Percentiles rank a stretch among this genome's conserved stretches.
These are phyloP conservation scores for Deroptyus accipitrinus DNA, from an alignment of 2,113 vertebrate genomes.

Conservation along the genomic window DNA sequence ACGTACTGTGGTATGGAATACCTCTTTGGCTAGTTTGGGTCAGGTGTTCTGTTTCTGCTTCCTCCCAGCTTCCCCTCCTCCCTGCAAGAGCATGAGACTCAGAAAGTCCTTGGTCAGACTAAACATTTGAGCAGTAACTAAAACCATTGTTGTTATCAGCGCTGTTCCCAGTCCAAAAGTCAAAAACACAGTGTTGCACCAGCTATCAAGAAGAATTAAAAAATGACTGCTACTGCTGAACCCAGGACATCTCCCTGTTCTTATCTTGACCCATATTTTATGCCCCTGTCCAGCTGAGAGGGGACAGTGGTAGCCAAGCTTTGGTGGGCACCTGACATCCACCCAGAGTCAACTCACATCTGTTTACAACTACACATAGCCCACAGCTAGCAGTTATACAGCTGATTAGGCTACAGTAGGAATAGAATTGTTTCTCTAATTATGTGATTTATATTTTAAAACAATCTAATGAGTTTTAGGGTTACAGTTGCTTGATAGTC, in stretches of 20 bases:
- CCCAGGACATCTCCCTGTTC: not conserved
- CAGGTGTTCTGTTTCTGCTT: too few species aligned
- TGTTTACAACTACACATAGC: not conserved
- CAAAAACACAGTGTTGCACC: too few species aligned
- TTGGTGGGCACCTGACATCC: not conserved
- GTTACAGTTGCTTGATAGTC: not conserved
- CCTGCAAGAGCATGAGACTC: too few species aligned
- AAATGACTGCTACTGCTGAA: too few species aligned
- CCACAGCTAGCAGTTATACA: not conserved
- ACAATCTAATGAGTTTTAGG: not conserved
- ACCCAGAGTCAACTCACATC: not conserved
- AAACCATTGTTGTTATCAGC: too few species aligned
- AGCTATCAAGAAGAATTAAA: too few species aligned
- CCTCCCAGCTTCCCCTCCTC: too few species aligned
- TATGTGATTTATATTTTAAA: not conserved
- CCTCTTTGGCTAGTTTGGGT: too few species aligned
- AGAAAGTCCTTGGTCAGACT: too few species aligned
- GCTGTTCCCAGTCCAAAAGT: too few species aligned
- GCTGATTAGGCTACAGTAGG: not conserved
- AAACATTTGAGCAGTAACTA: too few species aligned
- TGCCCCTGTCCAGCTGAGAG: not conserved
- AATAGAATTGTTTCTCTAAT: not conserved
- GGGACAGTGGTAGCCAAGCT: not conserved
- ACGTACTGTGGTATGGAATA: too few species aligned
- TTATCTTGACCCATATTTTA: not conserved